Conservation (phyloP, 2,113 vertebrate species). For the Bos indicus region DNA sequence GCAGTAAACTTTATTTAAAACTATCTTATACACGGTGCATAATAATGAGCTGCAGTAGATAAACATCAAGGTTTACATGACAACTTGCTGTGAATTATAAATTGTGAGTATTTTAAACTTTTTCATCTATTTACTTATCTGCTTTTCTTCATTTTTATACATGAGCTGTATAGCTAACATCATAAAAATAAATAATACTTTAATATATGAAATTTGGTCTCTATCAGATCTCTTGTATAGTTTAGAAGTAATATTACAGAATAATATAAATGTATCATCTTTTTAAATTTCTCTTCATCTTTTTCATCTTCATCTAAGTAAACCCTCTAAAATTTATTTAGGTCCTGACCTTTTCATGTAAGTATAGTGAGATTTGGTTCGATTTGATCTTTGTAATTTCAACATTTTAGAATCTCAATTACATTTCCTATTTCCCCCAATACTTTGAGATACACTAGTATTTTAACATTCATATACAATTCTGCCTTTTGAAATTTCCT, state of each 20-base stretch:
- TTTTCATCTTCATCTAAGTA: neutral
- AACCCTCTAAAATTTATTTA: neutral
- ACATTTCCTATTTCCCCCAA: neutral
- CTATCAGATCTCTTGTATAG: neutral
- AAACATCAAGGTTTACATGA: neutral
- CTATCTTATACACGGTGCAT: neutral
- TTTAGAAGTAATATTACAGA: neutral
- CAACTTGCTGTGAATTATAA: neutral
- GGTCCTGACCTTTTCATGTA: neutral
- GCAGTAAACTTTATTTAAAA: neutral
- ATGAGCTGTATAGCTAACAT: neutral
- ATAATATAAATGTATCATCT: neutral
- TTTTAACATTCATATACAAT: slow-evolving; percentile 18
- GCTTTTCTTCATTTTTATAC: neutral
- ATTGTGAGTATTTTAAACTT: neutral
- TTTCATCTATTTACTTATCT: neutral
- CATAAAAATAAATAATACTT: neutral
- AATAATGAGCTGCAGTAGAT: neutral
- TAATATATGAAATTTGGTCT: neutral
- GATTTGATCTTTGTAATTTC: neutral
- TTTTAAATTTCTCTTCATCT: neutral
- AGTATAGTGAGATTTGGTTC: neutral
- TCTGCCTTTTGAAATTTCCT: neutral
- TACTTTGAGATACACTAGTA: neutral
- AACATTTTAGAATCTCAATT: slow-evolving; percentile 6